A percentile compares a stretch with the other conserved stretches of the same genome.
These are phyloP conservation scores for Sminthurinus aureus DNA, from an alignment of 2,888 invertebrate species.

Conservation along the genomic window DNA sequence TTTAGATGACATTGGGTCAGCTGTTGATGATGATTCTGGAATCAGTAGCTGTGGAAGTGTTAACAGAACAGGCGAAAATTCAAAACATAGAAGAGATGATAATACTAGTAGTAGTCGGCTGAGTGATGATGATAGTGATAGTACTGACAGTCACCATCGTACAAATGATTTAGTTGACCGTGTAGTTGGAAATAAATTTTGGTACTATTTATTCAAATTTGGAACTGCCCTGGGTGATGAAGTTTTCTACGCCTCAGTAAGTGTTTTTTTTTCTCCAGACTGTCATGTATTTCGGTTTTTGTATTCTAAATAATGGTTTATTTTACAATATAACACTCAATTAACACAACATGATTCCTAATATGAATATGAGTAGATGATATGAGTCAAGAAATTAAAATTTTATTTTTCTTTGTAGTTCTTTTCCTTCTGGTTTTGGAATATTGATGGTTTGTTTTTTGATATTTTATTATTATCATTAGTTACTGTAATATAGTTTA, in stretches of 20 bases:
- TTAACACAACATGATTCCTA: too few species aligned
- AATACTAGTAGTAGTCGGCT: not conserved
- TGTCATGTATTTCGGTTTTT: too few species aligned
- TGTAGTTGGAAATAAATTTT: slow-evolving; percentile 75
- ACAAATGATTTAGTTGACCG: slow-evolving; percentile 65
- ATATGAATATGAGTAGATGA: too few species aligned
- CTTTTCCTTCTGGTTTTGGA: slow-evolving; percentile 95
- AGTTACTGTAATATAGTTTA: too few species aligned
- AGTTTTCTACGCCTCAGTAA: not conserved
- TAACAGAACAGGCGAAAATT: not conserved
- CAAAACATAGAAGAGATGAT: not conserved
- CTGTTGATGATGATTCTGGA: not conserved
- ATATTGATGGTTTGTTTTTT: too few species aligned
- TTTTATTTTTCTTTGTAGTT: slow-evolving; percentile 83
- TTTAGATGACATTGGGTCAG: not conserved
- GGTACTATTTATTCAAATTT: slow-evolving; percentile 84
- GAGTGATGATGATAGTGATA: slow-evolving; percentile 1
- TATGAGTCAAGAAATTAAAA: too few species aligned
- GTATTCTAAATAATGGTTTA: too few species aligned
- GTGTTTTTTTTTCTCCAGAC: too few species aligned
- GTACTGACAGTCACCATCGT: slow-evolving; percentile 61
- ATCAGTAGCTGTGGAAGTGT: slow-evolving; percentile 15
- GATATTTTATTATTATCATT: too few species aligned
- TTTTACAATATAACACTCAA: too few species aligned
- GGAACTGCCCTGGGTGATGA: slow-evolving; percentile 74